Conservation (phyloP, 2,888 invertebrate genomes). For the Frankliniella fusca region DNA sequence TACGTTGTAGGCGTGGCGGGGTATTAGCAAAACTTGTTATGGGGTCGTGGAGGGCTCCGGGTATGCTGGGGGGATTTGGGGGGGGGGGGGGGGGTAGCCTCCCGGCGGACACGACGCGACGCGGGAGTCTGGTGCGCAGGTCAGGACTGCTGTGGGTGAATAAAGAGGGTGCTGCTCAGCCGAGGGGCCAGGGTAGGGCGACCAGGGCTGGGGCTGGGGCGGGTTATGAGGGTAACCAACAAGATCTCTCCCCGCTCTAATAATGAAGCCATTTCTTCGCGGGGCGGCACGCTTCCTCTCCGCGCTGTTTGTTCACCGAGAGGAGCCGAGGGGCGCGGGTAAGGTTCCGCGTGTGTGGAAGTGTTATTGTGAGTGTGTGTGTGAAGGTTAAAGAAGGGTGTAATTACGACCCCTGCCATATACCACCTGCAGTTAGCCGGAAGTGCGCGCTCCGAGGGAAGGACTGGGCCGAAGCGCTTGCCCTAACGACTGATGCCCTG, state of each 20-base stretch:
- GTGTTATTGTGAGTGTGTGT: not conserved
- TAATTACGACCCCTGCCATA: no score
- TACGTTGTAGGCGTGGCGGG: no score
- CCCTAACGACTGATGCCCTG: not conserved
- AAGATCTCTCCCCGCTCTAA: not conserved
- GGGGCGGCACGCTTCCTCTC: not conserved
- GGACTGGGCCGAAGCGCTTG: not conserved
- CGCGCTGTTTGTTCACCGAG: not conserved
- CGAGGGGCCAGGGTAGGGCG: no score
- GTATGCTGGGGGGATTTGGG: no score
- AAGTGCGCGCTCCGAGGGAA: not conserved
- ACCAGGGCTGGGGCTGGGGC: not conserved
- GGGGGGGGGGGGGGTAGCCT: no score
- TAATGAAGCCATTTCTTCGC: conserved; percentile 16
- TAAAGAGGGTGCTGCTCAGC: no score
- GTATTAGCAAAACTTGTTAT: no score
- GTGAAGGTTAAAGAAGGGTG: not conserved
- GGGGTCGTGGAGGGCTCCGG: no score
- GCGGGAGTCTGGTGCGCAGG: no score
- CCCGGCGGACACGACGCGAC: no score
- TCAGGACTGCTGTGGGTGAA: no score
- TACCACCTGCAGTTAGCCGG: not conserved
- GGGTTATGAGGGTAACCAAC: not conserved
- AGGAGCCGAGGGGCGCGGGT: no score
- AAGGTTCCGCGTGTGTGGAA: not conserved